Percentiles rank a stretch among this genome's conserved stretches.
Conservation (phyloP, 2,888 invertebrate species). For the Drosophila rellima region DNA sequence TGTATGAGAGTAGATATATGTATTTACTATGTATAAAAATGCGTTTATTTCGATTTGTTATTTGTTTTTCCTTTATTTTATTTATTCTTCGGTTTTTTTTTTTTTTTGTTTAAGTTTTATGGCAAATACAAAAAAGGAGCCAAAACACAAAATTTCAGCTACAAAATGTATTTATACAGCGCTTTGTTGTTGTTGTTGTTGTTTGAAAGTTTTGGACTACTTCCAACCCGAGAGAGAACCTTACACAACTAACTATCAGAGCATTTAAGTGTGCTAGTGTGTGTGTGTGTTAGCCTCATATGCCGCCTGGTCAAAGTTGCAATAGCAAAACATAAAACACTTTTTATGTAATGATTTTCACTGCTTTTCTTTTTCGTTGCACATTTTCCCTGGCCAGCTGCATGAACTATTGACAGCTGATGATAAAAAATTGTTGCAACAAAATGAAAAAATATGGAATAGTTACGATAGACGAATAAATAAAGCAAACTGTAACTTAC, state of each 20-base stretch:
- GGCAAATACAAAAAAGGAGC: slow-evolving; percentile 55
- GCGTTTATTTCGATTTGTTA: slow-evolving; percentile 79
- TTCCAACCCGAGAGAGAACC: slow-evolving; percentile 57
- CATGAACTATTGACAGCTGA: slow-evolving; percentile 79
- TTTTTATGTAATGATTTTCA: slow-evolving; percentile 78
- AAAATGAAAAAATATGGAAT: slow-evolving; percentile 30
- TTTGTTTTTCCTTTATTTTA: slow-evolving; percentile 46
- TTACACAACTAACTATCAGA: slow-evolving; percentile 20
- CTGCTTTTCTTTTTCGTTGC: slow-evolving; percentile 39
- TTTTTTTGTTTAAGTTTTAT: slow-evolving; percentile 56
- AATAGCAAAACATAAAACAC: slow-evolving; percentile 74
- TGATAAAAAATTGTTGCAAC: slow-evolving; percentile 76
- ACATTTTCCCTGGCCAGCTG: slow-evolving; percentile 57
- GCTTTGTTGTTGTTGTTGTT: slow-evolving; percentile 23
- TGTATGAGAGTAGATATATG: slow-evolving; percentile 48
- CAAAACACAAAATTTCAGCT: slow-evolving; percentile 51
- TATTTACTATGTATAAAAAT: slow-evolving; percentile 56
- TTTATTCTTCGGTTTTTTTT: slow-evolving; percentile 45
- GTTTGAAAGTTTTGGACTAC: slow-evolving; percentile 69
- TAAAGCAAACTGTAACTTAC: slow-evolving; percentile 8
- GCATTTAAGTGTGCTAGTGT: slow-evolving; percentile 14
- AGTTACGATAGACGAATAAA: slow-evolving; percentile 8
- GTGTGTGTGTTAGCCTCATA: slow-evolving; percentile 43
- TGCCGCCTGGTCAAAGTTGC: slow-evolving; percentile 73
- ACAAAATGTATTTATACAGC: slow-evolving; percentile 57